Base-by-base conservation (phyloP, 2,113 vertebrate genomes). In the Phyllostomus discolor region DNA sequence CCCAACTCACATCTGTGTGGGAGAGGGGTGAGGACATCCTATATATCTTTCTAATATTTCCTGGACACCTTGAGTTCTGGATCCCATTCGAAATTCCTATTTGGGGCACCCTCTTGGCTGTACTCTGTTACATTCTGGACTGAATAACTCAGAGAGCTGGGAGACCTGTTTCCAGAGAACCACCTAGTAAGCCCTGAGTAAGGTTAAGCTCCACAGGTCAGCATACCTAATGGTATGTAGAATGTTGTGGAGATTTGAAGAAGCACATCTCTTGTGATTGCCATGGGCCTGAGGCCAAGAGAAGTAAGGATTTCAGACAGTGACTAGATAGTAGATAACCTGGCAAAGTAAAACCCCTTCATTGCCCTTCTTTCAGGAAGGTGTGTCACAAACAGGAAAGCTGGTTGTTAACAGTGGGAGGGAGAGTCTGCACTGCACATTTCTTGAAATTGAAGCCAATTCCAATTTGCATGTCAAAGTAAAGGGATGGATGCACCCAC, bases 401-500 rank as follows among this genome's bases (percentile, higher is more conserved):
- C n/a, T 59, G 16, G 22, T 10, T 26, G 41, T 43, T 41, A 20
- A 43, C 28, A 67, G 28, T 35, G 17, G 70, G 64, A 84, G 17
- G 10, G 52, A 11, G 10, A n/a, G 12, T 84, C 59, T 50, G 26
- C 10, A 19, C 5, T 26, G 1, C 0, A 12, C 2, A 4, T 22
- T 48, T 48, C 48, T 15, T 11, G 43, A 31, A 6, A 5, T 5
- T 15, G 24, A 20, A 92, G 38, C 43, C 72, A 41, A 28, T 67
- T 50, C 69, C 52, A 72, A 72, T n/a, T n/a, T 6, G 31, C 66
- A 31, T 4, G 0, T 62, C 14, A 22, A 82, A 26, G 22, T 20
- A 38, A 43, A 26, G 26, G 5, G 33, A 48, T 31, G 31, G 33
- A 19, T 57, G 16, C n/a, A 22, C 12, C 80, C 9, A 9, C 46